Conservation (phyloP, 2,113 vertebrate genomes). For the Caranx ignobilis region DNA sequence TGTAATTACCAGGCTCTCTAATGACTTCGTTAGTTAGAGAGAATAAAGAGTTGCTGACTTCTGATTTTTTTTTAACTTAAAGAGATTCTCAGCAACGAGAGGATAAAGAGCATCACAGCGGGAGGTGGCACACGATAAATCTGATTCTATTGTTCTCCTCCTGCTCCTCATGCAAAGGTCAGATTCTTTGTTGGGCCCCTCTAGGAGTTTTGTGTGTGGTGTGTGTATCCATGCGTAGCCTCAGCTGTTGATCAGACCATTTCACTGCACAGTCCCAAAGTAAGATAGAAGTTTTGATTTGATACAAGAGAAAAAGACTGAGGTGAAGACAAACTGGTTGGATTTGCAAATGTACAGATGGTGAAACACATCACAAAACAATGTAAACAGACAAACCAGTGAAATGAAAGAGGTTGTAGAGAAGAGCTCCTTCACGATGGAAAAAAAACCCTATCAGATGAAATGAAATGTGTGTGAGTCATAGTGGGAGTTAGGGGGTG, state of each 20-base stretch:
- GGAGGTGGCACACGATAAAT: neutral
- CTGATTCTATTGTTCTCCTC: neutral
- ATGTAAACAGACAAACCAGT: too few relatives aligned
- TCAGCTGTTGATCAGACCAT: neutral
- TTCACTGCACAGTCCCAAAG: neutral
- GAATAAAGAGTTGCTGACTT: neutral
- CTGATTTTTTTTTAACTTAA: too few relatives aligned
- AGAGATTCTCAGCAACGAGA: too few relatives aligned
- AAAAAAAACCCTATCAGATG: neutral
- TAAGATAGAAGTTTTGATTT: too few relatives aligned
- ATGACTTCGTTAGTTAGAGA: neutral
- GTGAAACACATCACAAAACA: neutral
- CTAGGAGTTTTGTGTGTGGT: neutral
- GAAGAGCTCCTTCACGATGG: neutral
- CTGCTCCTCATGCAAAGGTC: neutral
- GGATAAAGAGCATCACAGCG: too few relatives aligned
- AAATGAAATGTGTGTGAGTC: neutral
- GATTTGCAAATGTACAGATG: neutral
- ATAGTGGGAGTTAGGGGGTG: neutral
- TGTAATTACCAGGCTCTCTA: neutral
- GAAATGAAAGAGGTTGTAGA: neutral
- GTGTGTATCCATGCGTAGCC: neutral
- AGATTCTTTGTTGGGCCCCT: neutral
- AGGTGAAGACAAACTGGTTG: neutral
- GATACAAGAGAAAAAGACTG: too few relatives aligned